Base-by-base conservation (phyloP, 2,113 vertebrate species). In the Abramis brama region DNA sequence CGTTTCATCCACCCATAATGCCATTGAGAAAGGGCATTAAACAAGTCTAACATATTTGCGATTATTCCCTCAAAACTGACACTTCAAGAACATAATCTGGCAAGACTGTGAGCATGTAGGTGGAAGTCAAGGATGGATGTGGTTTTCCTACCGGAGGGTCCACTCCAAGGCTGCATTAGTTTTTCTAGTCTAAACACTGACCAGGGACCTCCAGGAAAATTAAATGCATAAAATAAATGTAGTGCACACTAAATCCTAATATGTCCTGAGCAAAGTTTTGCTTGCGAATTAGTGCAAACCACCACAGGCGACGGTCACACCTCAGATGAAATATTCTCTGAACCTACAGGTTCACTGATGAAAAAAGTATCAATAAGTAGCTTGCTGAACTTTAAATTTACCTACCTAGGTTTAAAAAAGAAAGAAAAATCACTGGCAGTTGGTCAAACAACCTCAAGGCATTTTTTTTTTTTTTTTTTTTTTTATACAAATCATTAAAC, bases 91-190 rank as follows among this genome's bases (percentile, higher is more conserved):
- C 1, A 39, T 8, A 75, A 27, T 59, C 33, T 83, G 62, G 70
- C 11, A 27, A 9, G 17, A 6, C 39, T 30, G 9, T 43, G 36
- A 60, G 5, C 36, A 15, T 52, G 36, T 36, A 78, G 74, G 11
- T 36, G 55, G 36, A 55, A 36, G 30, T 33, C 9, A 39, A 23
- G 62, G 62, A 17, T 82, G 43, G 4, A 36, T 50, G 19, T 52
- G 11, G 79, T 62, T 75, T 74, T 64, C 25, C 68, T 36, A 76
- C 27, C n/a, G 21, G 12, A 66, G 21, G 70, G 79, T 66, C 70
- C 6, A 33, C 23, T 55, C 1, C 52, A 12, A 50, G 73, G 50
- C 3, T 1, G 0, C 50, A 43, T 75, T 36, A 25, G 30, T 59
- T 66, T 75, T 66, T 43, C 11, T 59, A n/a, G 30, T 36, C 15